phyloP scores from a whole-genome alignment of 1,140 invertebrate species.

The Babylonia areolata region DNA sequence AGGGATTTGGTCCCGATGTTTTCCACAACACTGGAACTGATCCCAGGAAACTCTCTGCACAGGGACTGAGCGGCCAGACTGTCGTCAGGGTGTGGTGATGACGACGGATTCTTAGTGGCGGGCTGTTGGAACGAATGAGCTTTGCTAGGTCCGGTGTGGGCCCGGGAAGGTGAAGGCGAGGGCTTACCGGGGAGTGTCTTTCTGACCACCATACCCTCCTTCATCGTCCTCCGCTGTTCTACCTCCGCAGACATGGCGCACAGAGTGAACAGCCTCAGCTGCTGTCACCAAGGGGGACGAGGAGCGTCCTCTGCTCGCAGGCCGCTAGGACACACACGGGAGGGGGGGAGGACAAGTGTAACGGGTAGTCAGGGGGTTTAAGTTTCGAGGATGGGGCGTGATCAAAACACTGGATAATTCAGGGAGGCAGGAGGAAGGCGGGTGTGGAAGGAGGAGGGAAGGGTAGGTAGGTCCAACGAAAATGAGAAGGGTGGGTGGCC shows the following conservation, averaged over 20 bases:
- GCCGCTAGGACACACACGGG: not conserved
- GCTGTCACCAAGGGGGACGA: not conserved
- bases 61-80: constrained; percentile 38
- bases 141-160: constrained; percentile 41
- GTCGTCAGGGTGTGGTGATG: constrained; percentile 43
- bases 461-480: not conserved
- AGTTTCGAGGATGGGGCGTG: not conserved
- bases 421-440: not conserved
- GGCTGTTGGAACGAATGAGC: constrained; percentile 34
- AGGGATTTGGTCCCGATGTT: constrained; percentile 67
- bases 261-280: not conserved
- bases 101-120: constrained; percentile 27
- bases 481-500: not conserved
- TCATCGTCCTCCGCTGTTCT: constrained; percentile 15
- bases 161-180: constrained; percentile 24
- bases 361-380: not conserved
- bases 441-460: not conserved
- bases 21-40: constrained; percentile 67
- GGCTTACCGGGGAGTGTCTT: constrained; percentile 41
- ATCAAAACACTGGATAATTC: no score
- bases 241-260: constrained; percentile 37
- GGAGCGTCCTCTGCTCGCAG: not conserved
- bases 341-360: not conserved
- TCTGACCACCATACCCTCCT: constrained; percentile 37
- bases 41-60: constrained; percentile 60